phyloP scores from a whole-genome alignment of 2,888 invertebrate genomes.

The Andrena trimmerana region DNA sequence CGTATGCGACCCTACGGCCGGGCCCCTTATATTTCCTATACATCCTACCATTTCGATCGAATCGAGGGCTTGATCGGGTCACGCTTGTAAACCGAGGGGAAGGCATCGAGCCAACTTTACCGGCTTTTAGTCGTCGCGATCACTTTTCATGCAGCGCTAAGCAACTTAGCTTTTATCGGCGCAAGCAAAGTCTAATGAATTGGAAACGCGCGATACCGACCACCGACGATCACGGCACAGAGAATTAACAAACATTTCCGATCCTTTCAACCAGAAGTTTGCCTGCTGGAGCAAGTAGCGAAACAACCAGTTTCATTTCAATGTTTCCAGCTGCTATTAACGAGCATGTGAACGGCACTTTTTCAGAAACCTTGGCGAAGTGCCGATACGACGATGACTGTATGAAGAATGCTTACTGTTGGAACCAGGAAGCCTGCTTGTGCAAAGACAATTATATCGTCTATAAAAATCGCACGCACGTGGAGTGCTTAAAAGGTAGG shows the following conservation, averaged over 20 bases:
- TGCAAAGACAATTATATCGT: constrained; percentile 84
- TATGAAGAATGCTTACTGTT: constrained; percentile 78
- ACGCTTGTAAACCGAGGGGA: not conserved
- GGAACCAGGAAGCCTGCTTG: constrained; percentile 80
- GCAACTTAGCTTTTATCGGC: not conserved
- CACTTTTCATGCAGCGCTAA: not conserved
- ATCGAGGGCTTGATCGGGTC: not conserved
- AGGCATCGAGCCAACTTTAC: not conserved
- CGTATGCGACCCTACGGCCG: constrained; percentile 40
- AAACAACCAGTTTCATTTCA: not conserved
- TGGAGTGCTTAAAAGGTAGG: constrained; percentile 84
- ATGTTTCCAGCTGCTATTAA: not conserved
- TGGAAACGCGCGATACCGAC: not conserved
- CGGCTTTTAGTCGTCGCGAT: not conserved
- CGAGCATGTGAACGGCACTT: not conserved
- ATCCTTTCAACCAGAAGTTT: not conserved
- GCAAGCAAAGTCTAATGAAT: not conserved
- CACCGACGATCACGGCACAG: not conserved
- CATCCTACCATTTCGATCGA: not conserved
- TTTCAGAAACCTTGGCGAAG: constrained; percentile 75
- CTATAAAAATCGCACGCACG: constrained; percentile 81
- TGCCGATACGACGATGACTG: constrained; percentile 77
- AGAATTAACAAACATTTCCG: too few relatives aligned
- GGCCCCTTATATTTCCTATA: too few relatives aligned
- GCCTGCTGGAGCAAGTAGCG: not conserved